Conservation (phyloP, 2,113 vertebrate genomes). For the Panurus biarmicus region DNA sequence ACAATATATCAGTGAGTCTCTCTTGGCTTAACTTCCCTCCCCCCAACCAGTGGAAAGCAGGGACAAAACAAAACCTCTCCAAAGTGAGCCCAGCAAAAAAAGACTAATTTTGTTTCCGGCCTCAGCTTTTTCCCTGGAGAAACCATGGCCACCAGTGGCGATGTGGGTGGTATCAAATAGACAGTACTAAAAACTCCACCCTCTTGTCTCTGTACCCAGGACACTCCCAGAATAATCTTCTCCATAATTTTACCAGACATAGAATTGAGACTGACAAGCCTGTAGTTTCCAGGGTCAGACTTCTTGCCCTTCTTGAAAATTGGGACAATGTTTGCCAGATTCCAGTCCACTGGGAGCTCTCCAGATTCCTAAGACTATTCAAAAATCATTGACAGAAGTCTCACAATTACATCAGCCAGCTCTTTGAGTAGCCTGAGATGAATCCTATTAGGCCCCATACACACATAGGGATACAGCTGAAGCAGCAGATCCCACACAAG, state of each 20-base stretch:
- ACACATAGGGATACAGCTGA: neutral
- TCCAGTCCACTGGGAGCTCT: neutral
- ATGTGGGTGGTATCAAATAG: neutral
- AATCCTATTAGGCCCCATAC: neutral
- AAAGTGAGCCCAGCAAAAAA: neutral
- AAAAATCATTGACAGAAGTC: neutral
- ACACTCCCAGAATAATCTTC: neutral
- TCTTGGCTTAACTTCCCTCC: too few relatives aligned
- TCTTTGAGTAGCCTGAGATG: neutral
- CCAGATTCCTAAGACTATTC: neutral
- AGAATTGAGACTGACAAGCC: neutral
- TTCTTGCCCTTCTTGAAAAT: neutral
- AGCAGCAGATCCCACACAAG: neutral
- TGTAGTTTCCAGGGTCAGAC: neutral
- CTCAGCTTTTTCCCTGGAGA: neutral
- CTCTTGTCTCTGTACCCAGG: neutral
- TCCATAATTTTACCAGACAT: neutral
- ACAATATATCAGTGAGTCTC: accelerated
- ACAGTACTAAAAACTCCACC: neutral
- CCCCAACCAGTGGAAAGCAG: too few relatives aligned
- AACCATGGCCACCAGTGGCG: neutral
- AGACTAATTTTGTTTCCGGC: neutral
- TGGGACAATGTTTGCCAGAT: neutral
- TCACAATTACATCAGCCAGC: neutral
- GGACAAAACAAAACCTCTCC: neutral